A percentile compares a stretch with the other conserved stretches of the same genome.
Evolutionary conservation across 2,113 vertebrate species (phyloP).

Genomic region (Urocynchramus pylzowi): DNA sequence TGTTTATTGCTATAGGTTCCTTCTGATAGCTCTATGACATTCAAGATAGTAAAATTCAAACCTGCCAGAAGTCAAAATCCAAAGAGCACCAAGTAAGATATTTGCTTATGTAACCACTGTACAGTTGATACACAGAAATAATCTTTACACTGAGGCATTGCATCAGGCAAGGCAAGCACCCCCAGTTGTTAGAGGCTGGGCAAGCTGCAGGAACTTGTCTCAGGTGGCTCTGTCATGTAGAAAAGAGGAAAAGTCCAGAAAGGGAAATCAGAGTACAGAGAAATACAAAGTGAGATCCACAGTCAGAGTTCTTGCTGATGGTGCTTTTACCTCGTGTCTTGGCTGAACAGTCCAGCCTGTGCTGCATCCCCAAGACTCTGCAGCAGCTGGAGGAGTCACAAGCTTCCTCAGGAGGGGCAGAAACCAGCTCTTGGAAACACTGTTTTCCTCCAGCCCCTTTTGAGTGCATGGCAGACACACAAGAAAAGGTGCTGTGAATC

Average conservation of each 20-base stretch:
- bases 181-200: neutral
- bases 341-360: neutral
- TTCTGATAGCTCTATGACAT: neutral
- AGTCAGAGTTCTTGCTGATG: neutral
- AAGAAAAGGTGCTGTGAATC: neutral
- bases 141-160: neutral
- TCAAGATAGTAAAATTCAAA: neutral
- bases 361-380: neutral
- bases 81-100: neutral
- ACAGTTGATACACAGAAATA: neutral
- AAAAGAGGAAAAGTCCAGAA: neutral
- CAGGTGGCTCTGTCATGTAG: neutral
- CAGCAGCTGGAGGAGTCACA: neutral
- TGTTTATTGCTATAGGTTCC: neutral
- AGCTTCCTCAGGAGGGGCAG: neutral
- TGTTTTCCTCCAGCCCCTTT: neutral
- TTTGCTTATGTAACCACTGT: neutral
- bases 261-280: neutral
- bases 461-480: neutral
- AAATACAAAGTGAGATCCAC: neutral
- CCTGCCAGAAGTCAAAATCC: neutral
- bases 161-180: neutral
- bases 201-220: neutral
- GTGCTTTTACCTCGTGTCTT: neutral
- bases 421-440: neutral